phyloP scores from a whole-genome alignment of 2,113 vertebrate species.

The Ammospiza caudacuta region DNA sequence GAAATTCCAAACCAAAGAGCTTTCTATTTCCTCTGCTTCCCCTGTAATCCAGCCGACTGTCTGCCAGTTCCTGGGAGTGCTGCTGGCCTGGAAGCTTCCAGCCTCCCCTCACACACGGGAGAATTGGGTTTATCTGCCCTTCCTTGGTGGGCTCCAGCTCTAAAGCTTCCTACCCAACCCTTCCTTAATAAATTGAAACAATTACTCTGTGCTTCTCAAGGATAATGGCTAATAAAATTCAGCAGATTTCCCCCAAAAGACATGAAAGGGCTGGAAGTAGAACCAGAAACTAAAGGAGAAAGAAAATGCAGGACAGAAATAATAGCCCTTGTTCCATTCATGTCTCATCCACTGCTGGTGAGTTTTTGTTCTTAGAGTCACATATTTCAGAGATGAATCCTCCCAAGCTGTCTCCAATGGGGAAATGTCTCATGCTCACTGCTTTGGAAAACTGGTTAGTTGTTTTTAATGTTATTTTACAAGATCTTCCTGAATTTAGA shows the following conservation, averaged over 20 bases:
- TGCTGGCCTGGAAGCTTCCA: not conserved
- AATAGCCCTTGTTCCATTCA: slow-evolving; percentile 42
- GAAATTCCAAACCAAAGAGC: slow-evolving; percentile 53
- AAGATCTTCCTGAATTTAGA: not conserved
- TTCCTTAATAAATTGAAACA: slow-evolving; percentile 49
- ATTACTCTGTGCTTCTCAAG: slow-evolving; percentile 7
- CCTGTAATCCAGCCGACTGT: slow-evolving; percentile 38
- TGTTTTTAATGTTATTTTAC: not conserved
- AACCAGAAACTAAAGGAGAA: slow-evolving; percentile 41
- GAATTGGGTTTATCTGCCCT: slow-evolving; percentile 17
- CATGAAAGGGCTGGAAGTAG: slow-evolving; percentile 21
- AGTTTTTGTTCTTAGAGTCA: slow-evolving; percentile 46
- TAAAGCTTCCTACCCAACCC: slow-evolving; percentile 11
- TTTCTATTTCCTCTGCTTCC: slow-evolving; percentile 57
- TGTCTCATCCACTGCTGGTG: slow-evolving; percentile 28
- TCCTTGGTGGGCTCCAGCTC: not conserved
- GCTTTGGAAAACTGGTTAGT: slow-evolving; percentile 1
- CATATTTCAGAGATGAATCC: slow-evolving; percentile 40
- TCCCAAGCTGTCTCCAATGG: not conserved
- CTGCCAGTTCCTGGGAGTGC: not conserved
- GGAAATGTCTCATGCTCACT: not conserved
- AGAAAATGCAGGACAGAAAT: slow-evolving; percentile 48
- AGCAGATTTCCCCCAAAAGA: slow-evolving; percentile 37
- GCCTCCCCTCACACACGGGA: not conserved
- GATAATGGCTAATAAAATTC: slow-evolving; percentile 46